Evolutionary conservation across 2,113 vertebrate genomes (phyloP).

Genomic region (Macrotis lagotis): DNA sequence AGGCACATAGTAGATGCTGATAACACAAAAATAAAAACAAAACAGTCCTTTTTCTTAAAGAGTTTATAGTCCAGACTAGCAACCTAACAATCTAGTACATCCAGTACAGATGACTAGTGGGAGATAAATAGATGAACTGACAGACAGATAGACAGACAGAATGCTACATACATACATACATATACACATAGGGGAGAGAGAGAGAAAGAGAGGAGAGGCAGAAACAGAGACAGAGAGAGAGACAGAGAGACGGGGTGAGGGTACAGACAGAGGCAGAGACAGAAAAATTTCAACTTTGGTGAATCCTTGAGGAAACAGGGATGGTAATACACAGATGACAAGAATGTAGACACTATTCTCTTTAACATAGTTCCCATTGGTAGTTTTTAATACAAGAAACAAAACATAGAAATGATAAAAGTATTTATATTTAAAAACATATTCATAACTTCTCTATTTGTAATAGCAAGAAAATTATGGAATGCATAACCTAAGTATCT

Average conservation of each 20-base stretch:
- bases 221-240: too few species aligned
- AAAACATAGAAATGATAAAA: background rate
- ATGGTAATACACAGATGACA: background rate
- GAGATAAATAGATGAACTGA: background rate
- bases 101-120: background rate
- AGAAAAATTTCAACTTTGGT: background rate
- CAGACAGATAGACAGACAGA: too few species aligned
- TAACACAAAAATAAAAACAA: background rate
- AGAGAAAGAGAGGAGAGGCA: too few species aligned
- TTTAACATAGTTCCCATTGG: background rate
- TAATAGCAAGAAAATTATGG: background rate
- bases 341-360: background rate
- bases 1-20: background rate
- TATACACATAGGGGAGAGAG: too few species aligned
- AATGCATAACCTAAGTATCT: background rate
- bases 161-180: too few species aligned
- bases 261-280: too few species aligned
- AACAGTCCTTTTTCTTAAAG: background rate
- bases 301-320: background rate
- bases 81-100: background rate
- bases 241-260: too few species aligned
- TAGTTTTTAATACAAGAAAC: background rate
- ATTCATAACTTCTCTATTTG: background rate
- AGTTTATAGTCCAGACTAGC: background rate
- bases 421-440: background rate